A percentile compares a stretch with the other conserved stretches of the same genome.
Evolutionary conservation across 2,113 vertebrate genomes (phyloP).

Genomic region (Trogon surrucura): DNA sequence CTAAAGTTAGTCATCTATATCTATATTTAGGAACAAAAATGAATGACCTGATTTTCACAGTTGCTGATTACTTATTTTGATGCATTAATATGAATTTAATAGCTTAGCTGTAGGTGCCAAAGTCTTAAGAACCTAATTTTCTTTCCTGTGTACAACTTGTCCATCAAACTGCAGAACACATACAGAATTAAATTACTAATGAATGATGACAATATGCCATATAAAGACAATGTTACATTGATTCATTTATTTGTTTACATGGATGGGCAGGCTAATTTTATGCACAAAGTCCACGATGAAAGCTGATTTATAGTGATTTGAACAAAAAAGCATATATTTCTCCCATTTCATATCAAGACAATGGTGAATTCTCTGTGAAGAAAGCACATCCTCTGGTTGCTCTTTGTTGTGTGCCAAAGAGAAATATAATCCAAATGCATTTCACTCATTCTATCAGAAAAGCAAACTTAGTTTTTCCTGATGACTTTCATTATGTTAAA

Average conservation of each 20-base stretch:
- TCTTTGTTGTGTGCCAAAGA: background rate
- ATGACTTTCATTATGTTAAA: constrained; percentile 17
- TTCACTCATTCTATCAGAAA: constrained; percentile 6
- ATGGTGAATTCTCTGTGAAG: constrained; percentile 24
- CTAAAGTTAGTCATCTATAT: constrained; percentile 64
- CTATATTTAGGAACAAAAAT: constrained; percentile 61
- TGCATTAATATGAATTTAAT: constrained; percentile 39
- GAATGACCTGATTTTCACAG: constrained; percentile 55
- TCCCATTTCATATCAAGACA: background rate
- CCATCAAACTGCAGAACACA: constrained; percentile 45
- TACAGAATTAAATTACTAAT: constrained; percentile 46
- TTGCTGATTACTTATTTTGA: constrained; percentile 64
- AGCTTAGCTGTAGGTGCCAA: constrained; percentile 61
- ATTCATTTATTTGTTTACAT: constrained; percentile 56
- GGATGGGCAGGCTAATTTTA: constrained; percentile 25
- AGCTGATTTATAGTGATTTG: constrained; percentile 25
- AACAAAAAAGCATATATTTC: constrained; percentile 4
- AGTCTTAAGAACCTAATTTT: constrained; percentile 5
- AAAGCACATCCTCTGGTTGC: background rate
- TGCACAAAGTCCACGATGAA: background rate
- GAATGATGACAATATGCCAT: constrained; percentile 25
- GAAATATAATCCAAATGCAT: background rate
- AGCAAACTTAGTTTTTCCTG: background rate
- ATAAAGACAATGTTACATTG: constrained; percentile 35
- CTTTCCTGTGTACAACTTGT: constrained; percentile 13